Percentiles rank a stretch among this genome's conserved stretches.
Evolutionary conservation across 2,113 vertebrate genomes (phyloP).

Genomic region (Scytalopus superciliaris): DNA sequence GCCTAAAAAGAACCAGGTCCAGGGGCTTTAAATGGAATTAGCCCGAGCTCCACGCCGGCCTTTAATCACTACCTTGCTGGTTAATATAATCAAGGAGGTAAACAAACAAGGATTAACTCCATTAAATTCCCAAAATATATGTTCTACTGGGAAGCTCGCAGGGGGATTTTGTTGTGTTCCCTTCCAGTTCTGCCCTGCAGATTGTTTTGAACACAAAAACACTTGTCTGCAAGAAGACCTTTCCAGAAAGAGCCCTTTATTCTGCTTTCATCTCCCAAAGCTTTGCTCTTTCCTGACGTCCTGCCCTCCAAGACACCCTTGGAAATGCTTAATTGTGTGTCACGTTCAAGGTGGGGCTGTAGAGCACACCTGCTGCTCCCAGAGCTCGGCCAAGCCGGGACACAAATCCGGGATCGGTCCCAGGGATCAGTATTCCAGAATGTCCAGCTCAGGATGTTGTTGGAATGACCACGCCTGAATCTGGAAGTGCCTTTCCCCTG

Average conservation of each 20-base stretch:
- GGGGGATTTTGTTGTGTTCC: no score
- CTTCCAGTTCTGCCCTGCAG: no score
- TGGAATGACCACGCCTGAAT: fast-evolving
- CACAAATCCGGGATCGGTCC: no score
- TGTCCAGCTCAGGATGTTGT: no score
- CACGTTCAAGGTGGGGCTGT: not conserved
- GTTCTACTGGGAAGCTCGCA: not conserved
- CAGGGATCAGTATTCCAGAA: no score
- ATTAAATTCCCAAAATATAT: not conserved
- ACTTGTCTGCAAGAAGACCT: not conserved
- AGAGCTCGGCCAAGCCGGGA: no score
- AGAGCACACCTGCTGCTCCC: not conserved
- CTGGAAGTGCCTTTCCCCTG: not conserved
- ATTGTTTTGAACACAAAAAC: no score
- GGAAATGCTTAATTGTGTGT: fast-evolving
- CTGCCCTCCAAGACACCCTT: not conserved
- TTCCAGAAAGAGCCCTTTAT: not conserved
- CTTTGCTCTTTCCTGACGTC: no score
- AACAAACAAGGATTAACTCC: slow-evolving; percentile 18
- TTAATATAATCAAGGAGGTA: slow-evolving; percentile 14
- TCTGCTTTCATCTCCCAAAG: not conserved
- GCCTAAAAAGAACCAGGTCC: not conserved
- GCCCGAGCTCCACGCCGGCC: not conserved
- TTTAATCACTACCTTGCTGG: slow-evolving; percentile 52
- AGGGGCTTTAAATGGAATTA: not conserved